Conservation (phyloP, 2,797 vertebrate genomes). For the Pterois miles region DNA sequence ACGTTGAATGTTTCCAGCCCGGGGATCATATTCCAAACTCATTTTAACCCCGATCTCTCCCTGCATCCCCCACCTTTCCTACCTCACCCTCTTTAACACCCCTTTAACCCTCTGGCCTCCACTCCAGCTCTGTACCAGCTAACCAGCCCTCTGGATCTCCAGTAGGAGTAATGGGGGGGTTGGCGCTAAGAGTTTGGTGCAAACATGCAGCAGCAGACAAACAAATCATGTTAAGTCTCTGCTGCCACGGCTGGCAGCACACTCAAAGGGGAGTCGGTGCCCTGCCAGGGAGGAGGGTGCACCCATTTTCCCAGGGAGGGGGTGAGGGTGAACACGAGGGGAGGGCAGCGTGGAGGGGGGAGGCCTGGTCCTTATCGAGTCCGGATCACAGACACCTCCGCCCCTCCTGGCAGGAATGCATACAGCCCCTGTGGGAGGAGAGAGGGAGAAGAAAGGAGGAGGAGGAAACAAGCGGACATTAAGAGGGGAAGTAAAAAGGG, state of each 20-base stretch:
- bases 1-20: slow-evolving; percentile 67
- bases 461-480: slow-evolving; percentile 73
- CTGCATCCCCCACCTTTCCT: slow-evolving; percentile 26
- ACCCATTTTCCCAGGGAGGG: slow-evolving; percentile 80
- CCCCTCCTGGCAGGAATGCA: slow-evolving; percentile 87
- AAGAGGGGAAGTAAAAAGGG: slow-evolving; percentile 68
- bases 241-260: slow-evolving; percentile 74
- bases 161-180: slow-evolving; percentile 60
- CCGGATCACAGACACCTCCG: slow-evolving; percentile 80
- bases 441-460: slow-evolving; percentile 61
- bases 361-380: slow-evolving; percentile 77
- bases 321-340: slow-evolving; percentile 70
- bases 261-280: slow-evolving; percentile 71
- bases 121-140: slow-evolving; percentile 60
- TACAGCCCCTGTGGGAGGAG: slow-evolving; percentile 67
- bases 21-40: slow-evolving; percentile 66
- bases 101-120: slow-evolving; percentile 52
- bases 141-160: slow-evolving; percentile 58
- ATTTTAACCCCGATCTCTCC: slow-evolving; percentile 49
- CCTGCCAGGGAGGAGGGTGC: slow-evolving; percentile 72
- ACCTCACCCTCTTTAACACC: slow-evolving; percentile 65
- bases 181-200: slow-evolving; percentile 63
- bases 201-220: slow-evolving; percentile 76
- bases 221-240: slow-evolving; percentile 79
- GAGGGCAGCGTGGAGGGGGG: slow-evolving; percentile 48